phyloP scores from a whole-genome alignment of 2,113 vertebrate species.

The Tauraco erythrolophus region DNA sequence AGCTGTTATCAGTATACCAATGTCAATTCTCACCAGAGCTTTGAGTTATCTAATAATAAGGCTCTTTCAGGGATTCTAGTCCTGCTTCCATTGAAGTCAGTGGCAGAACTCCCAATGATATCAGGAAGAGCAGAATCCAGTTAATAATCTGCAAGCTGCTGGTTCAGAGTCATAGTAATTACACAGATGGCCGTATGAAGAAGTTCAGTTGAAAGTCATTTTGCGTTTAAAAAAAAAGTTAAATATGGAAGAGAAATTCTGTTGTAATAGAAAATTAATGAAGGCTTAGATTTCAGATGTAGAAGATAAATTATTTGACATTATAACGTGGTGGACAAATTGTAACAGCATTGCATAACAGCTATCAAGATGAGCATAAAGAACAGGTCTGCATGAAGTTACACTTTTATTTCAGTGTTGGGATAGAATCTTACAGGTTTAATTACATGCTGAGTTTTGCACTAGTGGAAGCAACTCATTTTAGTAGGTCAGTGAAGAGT shows the following conservation, averaged over 20 bases:
- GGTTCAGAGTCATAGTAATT: conserved; percentile 4
- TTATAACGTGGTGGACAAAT: background rate
- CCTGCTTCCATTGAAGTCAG: background rate
- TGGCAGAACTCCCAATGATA: background rate
- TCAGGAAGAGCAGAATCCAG: background rate
- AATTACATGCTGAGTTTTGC: conserved; percentile 42
- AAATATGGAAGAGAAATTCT: background rate
- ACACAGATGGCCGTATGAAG: background rate
- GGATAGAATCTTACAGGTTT: conserved; percentile 7
- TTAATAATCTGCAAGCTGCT: conserved; percentile 13
- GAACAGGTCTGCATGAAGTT: background rate
- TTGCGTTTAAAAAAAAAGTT: background rate
- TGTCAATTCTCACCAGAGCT: background rate
- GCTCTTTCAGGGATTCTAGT: background rate
- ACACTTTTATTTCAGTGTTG: background rate
- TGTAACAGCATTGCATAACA: background rate
- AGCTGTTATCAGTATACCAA: background rate
- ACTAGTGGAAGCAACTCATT: conserved; percentile 18
- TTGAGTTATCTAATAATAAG: background rate
- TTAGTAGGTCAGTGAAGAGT: background rate
- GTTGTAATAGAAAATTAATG: background rate
- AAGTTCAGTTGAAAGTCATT: background rate
- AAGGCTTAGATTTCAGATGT: background rate
- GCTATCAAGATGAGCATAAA: background rate
- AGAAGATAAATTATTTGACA: background rate